These are phyloP conservation scores for Lepidurus arcticus DNA, from an alignment of 1,140 invertebrate genomes.

Conservation along the genomic window DNA sequence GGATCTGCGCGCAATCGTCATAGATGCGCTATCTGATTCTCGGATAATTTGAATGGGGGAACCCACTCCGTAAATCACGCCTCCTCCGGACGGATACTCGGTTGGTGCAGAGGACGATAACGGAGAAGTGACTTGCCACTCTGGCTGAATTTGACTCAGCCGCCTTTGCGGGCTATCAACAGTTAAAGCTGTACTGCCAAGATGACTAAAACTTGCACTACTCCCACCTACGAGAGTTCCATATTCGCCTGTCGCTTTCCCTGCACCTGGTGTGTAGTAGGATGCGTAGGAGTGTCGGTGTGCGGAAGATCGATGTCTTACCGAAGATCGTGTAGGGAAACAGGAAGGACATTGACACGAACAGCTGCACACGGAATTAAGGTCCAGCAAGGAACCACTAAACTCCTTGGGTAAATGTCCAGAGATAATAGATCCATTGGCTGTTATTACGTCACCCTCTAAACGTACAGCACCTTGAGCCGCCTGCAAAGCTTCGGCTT, in stretches of 20 bases:
- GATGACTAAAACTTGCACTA: constrained; percentile 4
- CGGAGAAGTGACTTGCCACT: background rate
- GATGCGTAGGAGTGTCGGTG: background rate
- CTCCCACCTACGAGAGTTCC: background rate
- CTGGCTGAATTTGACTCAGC: background rate
- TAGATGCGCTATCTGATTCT: background rate
- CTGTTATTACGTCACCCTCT: constrained; percentile 60
- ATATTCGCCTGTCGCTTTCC: background rate
- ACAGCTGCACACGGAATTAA: constrained; percentile 33
- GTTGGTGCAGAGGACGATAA: background rate
- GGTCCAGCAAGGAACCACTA: constrained; percentile 29
- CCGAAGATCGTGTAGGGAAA: background rate
- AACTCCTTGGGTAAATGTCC: constrained; percentile 41
- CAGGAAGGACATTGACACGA: constrained; percentile 29
- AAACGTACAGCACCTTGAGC: constrained; percentile 55
- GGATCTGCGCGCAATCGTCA: background rate
- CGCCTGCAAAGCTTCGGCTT: constrained; percentile 67
- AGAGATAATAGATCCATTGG: constrained; percentile 51
- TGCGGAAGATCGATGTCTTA: background rate
- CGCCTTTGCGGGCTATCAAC: background rate
- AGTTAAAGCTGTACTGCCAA: background rate
- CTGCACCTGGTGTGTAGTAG: background rate
- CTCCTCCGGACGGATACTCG: background rate
- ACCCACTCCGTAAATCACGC: background rate
- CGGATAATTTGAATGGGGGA: background rate